These are phyloP conservation scores for Poecilia gillii DNA, from an alignment of 2,797 vertebrate genomes.

Conservation along the genomic window DNA sequence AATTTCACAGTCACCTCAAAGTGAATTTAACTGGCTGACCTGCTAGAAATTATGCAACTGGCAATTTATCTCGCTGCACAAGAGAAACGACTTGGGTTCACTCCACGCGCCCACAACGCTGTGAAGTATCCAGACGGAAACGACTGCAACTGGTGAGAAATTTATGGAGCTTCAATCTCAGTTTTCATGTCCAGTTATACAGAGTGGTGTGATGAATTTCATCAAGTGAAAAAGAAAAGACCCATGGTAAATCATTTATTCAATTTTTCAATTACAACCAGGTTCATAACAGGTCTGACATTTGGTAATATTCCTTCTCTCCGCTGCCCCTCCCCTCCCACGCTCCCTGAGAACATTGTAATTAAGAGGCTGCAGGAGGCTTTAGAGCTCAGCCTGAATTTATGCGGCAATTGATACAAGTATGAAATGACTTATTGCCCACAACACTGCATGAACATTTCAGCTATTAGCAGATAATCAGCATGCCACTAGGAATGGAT, in stretches of 20 bases:
- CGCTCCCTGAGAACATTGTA: conserved; percentile 56
- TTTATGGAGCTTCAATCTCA: conserved; percentile 3
- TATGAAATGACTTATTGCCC: conserved; percentile 72
- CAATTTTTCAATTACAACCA: conserved; percentile 49
- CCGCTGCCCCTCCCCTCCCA: conserved; percentile 34
- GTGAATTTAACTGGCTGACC: conserved; percentile 28
- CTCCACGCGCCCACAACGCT: neutral
- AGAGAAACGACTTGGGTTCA: conserved; percentile 24
- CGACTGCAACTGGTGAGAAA: conserved; percentile 3
- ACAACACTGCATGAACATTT: conserved; percentile 57
- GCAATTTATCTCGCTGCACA: conserved; percentile 21
- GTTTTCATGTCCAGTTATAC: conserved; percentile 19
- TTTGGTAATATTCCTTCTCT: conserved; percentile 39
- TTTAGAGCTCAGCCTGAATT: conserved; percentile 69
- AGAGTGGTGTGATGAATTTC: conserved; percentile 13
- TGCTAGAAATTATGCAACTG: conserved; percentile 39
- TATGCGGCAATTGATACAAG: conserved; percentile 68
- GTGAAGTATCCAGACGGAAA: conserved; percentile 4
- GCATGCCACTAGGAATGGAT: conserved; percentile 55
- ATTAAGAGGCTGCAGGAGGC: conserved; percentile 75
- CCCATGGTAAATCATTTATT: conserved; percentile 42
- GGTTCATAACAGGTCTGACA: conserved; percentile 59
- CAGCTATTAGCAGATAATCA: conserved; percentile 68
- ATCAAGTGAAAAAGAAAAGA: conserved; percentile 32
- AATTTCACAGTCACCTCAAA: conserved; percentile 42